Conservation (phyloP, 2,888 invertebrate genomes). For the Drosophila subsilvestris region DNA sequence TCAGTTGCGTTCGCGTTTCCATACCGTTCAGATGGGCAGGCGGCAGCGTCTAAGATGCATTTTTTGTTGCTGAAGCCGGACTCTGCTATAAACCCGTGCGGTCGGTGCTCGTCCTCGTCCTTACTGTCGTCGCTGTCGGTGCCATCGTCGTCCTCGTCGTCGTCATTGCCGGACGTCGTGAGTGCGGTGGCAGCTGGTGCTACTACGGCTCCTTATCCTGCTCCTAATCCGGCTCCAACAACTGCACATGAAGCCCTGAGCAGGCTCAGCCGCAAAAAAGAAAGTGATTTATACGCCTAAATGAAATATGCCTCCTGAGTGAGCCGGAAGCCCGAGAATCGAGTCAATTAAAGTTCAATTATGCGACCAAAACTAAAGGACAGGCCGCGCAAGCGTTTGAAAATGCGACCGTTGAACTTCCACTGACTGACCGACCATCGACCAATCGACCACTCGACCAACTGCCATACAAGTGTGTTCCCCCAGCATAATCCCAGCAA, state of each 20-base stretch:
- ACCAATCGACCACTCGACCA: slow-evolving; percentile 15
- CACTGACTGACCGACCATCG: slow-evolving; percentile 19
- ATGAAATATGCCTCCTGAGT: slow-evolving; percentile 62
- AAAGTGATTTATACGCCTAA: slow-evolving; percentile 73
- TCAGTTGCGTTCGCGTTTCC: slow-evolving; percentile 84
- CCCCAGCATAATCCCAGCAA: slow-evolving; percentile 24
- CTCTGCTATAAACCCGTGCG: slow-evolving; percentile 21
- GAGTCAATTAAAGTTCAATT: slow-evolving; percentile 74
- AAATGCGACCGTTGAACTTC: slow-evolving; percentile 57
- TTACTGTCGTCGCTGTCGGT: slow-evolving; percentile 23
- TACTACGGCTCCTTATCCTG: slow-evolving; percentile 13
- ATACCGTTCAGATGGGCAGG: slow-evolving; percentile 82
- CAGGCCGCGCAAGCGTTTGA: slow-evolving; percentile 74
- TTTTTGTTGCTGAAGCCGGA: slow-evolving; percentile 24
- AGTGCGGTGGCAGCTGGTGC: slow-evolving; percentile 33
- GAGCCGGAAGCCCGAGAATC: slow-evolving; percentile 39
- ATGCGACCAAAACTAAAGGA: slow-evolving; percentile 70
- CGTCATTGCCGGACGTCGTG: slow-evolving; percentile 33
- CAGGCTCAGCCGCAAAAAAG: slow-evolving; percentile 66
- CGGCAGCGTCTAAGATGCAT: slow-evolving; percentile 49
- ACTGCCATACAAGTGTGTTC: slow-evolving; percentile 35
- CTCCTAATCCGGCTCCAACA: slow-evolving; percentile 46
- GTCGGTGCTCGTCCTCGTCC: slow-evolving; percentile 25
- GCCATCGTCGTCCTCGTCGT: slow-evolving; percentile 24
- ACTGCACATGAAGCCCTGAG: slow-evolving; percentile 69